These are phyloP conservation scores for Mesoclemmys tuberculata DNA, from an alignment of 2,113 vertebrate genomes.

Conservation along the genomic window DNA sequence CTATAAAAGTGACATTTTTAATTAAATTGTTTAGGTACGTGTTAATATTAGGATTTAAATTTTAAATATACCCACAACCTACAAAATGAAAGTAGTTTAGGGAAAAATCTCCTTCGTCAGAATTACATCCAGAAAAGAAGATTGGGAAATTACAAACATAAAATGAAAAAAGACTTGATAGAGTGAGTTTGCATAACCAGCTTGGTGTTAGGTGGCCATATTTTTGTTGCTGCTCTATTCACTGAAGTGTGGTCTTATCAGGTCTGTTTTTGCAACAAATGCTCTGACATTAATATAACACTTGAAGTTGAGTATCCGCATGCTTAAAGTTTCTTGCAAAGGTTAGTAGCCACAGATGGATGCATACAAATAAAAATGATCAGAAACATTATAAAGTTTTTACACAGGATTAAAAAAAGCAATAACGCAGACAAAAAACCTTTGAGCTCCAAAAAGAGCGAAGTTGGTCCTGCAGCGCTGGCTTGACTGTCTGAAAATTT, in stretches of 20 bases:
- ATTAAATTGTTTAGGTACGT: not conserved
- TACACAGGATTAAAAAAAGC: slow-evolving; percentile 75
- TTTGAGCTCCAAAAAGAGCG: slow-evolving; percentile 86
- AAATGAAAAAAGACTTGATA: slow-evolving; percentile 73
- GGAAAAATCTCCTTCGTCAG: not conserved
- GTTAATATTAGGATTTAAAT: not conserved
- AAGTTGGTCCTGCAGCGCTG: slow-evolving; percentile 85
- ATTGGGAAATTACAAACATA: slow-evolving; percentile 84
- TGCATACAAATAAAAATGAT: slow-evolving; percentile 75
- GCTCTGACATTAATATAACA: slow-evolving; percentile 32
- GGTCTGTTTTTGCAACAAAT: slow-evolving; percentile 53
- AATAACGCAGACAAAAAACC: slow-evolving; percentile 84
- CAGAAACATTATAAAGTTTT: slow-evolving; percentile 67
- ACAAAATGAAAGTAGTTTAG: not conserved
- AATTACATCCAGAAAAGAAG: slow-evolving; percentile 32
- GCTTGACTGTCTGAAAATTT: slow-evolving; percentile 86
- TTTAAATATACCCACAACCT: slow-evolving; percentile 19
- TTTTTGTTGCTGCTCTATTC: slow-evolving; percentile 49
- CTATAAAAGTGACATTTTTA: not conserved
- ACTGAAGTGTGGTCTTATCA: slow-evolving; percentile 49
- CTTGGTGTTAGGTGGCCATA: slow-evolving; percentile 77
- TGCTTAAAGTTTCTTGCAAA: slow-evolving; percentile 71
- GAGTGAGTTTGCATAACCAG: slow-evolving; percentile 76
- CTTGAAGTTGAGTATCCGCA: slow-evolving; percentile 63
- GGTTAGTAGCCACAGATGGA: slow-evolving; percentile 78